Conservation (phyloP, 1,140 invertebrate genomes). For the Nephila pilipes region DNA sequence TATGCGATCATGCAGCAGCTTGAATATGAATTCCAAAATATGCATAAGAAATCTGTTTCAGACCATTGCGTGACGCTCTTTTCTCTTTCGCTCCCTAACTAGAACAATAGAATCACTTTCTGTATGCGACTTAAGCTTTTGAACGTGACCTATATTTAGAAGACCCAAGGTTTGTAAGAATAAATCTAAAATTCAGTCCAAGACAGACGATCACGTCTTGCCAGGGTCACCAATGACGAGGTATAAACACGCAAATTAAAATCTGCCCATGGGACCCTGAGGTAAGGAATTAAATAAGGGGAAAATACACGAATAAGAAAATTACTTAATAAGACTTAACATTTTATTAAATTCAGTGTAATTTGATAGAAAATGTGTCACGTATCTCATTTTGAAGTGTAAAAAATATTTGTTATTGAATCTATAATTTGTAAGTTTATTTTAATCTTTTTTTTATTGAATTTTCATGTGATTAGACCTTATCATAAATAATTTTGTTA, state of each 20-base stretch:
- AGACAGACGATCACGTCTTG: neutral
- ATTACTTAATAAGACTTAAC: neutral
- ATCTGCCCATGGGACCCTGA: neutral
- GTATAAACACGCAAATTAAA: neutral
- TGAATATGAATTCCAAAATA: neutral
- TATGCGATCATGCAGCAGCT: neutral
- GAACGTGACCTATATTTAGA: slow-evolving; percentile 42
- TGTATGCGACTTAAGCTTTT: neutral
- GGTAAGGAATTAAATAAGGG: neutral
- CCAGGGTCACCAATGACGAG: neutral
- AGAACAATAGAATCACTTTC: neutral
- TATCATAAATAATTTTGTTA: no score
- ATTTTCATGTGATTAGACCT: no score
- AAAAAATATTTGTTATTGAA: no score
- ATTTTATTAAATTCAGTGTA: no score
- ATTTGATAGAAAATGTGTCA: no score
- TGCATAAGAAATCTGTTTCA: neutral
- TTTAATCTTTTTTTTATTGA: no score
- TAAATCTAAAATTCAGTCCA: neutral
- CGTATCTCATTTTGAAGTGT: no score
- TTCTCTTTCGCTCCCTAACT: neutral
- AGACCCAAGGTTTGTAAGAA: slow-evolving; percentile 13
- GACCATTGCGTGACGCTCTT: neutral
- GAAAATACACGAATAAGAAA: neutral
- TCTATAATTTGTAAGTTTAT: no score